Evolutionary conservation across 2,888 invertebrate species (phyloP).

Genomic region (Papilio gigon): DNA sequence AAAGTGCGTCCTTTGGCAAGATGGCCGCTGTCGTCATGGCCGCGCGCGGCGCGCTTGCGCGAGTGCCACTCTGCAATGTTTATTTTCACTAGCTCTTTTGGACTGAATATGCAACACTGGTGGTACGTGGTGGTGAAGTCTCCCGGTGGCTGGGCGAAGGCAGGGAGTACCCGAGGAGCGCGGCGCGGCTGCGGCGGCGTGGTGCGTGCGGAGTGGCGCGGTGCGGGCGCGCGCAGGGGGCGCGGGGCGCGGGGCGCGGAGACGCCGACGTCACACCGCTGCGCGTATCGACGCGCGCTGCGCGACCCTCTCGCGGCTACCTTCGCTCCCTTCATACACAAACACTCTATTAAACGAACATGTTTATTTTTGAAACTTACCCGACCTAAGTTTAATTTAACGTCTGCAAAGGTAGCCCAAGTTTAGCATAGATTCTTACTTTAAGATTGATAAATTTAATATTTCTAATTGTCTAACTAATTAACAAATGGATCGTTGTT

Average conservation of each 20-base stretch:
- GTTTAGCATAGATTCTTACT: neutral
- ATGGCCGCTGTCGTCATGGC: constrained; percentile 80
- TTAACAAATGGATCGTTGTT: too few relatives aligned
- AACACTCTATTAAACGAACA: constrained; percentile 62
- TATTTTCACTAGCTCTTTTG: constrained; percentile 68
- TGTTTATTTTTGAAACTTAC: constrained; percentile 22
- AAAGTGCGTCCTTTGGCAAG: constrained; percentile 78
- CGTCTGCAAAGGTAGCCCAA: neutral
- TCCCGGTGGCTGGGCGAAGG: constrained; percentile 15
- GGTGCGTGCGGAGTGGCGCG: constrained; percentile 58
- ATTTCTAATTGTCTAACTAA: too few relatives aligned
- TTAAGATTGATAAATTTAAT: neutral
- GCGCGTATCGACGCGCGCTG: constrained; percentile 56
- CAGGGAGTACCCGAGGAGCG: constrained; percentile 30
- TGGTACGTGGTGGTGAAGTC: constrained; percentile 32
- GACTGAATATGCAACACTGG: constrained; percentile 34
- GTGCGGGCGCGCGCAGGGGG: constrained; percentile 58
- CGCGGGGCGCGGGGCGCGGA: constrained; percentile 70
- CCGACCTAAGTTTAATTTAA: neutral
- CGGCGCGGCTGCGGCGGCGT: constrained; percentile 49
- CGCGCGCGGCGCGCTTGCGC: constrained; percentile 77
- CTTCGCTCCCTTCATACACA: constrained; percentile 67
- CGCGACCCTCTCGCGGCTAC: constrained; percentile 56
- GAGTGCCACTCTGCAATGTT: constrained; percentile 72
- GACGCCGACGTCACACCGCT: constrained; percentile 52